Evolutionary conservation across 2,113 vertebrate genomes (phyloP), one percentile per base, ranked within the genome.

Genomic region (Amblyopsis rosae): DNA sequence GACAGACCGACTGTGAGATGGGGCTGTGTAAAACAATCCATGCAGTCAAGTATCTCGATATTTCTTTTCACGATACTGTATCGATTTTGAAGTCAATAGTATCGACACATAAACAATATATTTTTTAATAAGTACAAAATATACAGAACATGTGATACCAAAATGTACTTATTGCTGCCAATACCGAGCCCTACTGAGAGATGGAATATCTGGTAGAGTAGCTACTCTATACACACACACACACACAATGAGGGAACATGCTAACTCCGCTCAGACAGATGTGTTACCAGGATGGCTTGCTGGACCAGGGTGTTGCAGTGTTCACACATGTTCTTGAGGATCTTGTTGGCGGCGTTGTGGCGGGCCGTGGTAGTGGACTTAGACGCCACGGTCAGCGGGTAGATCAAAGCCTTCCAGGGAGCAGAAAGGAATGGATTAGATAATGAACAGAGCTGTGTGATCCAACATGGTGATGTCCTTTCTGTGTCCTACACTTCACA

Each of bases 311-410:
- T 96, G 92, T 98, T 99, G 72, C 98, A 98, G 87, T 99, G 98
- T 80, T 99, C 97, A 73, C 98, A 99, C 98, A 99, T 99, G 87
- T 99, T 99, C 90, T 98, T 99, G 89, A 99, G 79, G 76, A 99
- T 99, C 89, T 99, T 99, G 91, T 99, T 99, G 35, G 97, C 97
- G 13, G 97, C 96, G 0, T 97, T 99, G 91, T 99, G 96, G 0
- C 97, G 96, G 61, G 97, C 97, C 0, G 96, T 99, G 16, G 97
- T 99, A 0, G 98, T 99, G 1, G 98, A 99, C 87, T 99, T 99
- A n/a, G 96, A 99, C 15, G 98, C 98, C 82, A 99, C 98, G 0
- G 98, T 99, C 69, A 99, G 89, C 0, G 98, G 98, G 81, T 99
- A 99, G 85, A 99, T 99, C 89, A 99, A 91, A 86, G 97, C 97